Evolutionary conservation across 2,113 vertebrate genomes (phyloP).

Genomic region (Pithys albifrons): DNA sequence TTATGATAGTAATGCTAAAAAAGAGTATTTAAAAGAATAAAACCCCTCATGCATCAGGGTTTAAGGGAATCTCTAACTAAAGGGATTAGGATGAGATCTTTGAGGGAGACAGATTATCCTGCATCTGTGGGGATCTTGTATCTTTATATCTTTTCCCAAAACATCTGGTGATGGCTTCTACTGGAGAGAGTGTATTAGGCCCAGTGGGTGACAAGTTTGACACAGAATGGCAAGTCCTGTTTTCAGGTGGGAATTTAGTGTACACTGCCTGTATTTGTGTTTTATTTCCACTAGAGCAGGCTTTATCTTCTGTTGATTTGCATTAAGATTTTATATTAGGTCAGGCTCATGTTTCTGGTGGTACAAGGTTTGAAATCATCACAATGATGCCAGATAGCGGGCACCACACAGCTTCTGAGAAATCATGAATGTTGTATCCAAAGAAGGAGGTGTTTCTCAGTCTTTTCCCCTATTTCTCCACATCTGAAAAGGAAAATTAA

Average conservation of each 20-base stretch:
- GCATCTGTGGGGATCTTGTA: conserved; percentile 3
- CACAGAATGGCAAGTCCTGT: not conserved
- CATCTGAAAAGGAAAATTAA: not conserved
- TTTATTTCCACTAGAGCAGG: not conserved
- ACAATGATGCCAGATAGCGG: not conserved
- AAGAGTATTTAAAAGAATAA: conserved; percentile 54
- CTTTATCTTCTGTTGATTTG: not conserved
- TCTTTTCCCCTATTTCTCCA: not conserved
- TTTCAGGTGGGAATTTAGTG: not conserved
- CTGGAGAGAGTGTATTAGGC: not conserved
- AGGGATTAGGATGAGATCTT: conserved; percentile 50
- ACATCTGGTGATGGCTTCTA: not conserved
- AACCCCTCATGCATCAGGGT: conserved; percentile 5
- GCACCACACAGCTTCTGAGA: not conserved
- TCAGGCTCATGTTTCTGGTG: not conserved
- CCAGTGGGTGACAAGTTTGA: not conserved
- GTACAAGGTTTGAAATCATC: not conserved
- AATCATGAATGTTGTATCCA: not conserved
- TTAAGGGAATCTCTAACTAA: conserved; percentile 53
- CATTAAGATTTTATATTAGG: not conserved
- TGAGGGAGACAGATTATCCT: conserved; percentile 28
- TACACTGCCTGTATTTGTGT: not conserved
- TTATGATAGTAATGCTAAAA: conserved; percentile 44
- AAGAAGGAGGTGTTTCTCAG: not conserved
- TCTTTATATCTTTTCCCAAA: not conserved